Conservation (phyloP, 2,797 vertebrate genomes). For the Chromobotia macracanthus region DNA sequence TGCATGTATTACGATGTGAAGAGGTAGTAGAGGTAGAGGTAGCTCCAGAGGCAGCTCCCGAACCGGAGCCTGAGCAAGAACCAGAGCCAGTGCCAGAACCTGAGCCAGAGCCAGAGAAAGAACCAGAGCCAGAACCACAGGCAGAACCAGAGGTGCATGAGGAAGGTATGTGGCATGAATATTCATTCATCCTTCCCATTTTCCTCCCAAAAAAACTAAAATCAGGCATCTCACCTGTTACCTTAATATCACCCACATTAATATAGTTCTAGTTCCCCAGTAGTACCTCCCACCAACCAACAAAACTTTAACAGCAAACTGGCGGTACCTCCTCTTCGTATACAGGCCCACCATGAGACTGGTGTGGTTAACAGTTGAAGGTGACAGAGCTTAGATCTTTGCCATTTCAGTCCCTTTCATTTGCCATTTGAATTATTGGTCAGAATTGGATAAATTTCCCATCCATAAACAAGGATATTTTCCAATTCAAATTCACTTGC, state of each 20-base stretch:
- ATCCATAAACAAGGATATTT: constrained; percentile 3
- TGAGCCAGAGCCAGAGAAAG: constrained; percentile 63
- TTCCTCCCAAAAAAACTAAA: constrained; percentile 48
- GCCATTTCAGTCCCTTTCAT: constrained; percentile 10
- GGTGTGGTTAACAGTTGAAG: background rate
- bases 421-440: constrained; percentile 26
- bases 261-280: constrained; percentile 37
- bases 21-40: constrained; percentile 84
- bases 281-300: constrained; percentile 3
- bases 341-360: constrained; percentile 53
- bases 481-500: constrained; percentile 40
- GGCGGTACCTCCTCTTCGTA: constrained; percentile 66
- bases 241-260: constrained; percentile 29
- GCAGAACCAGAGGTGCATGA: constrained; percentile 57
- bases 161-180: constrained; percentile 86
- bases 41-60: constrained; percentile 81
- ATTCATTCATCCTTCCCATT: constrained; percentile 68
- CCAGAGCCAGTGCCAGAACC: constrained; percentile 66
- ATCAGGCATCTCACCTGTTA: constrained; percentile 25
- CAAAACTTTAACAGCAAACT: constrained; percentile 43
- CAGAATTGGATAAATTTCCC: constrained; percentile 35
- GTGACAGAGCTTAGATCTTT: constrained; percentile 16
- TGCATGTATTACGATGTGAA: constrained; percentile 85
- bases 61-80: constrained; percentile 73
- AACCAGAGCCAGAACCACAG: constrained; percentile 33